A percentile compares a stretch with the other conserved stretches of the same genome.
Evolutionary conservation across 2,113 vertebrate species (phyloP).

Genomic region (Oncorhynchus clarkii): DNA sequence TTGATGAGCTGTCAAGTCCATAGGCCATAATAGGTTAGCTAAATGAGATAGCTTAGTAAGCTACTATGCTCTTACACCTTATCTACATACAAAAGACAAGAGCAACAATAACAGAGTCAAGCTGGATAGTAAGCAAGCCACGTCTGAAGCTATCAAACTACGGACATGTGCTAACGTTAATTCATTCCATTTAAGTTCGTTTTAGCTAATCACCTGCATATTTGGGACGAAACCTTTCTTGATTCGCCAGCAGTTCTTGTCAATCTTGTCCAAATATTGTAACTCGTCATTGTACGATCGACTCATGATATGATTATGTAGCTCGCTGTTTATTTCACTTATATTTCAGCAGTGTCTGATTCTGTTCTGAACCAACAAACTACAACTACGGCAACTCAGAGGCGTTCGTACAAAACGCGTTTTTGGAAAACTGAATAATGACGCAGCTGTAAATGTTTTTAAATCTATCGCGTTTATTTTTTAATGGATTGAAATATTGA

Average conservation of each 20-base stretch:
- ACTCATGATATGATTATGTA: slow-evolving; percentile 75
- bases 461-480: too few species aligned
- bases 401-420: too few species aligned
- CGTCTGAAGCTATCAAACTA: not conserved
- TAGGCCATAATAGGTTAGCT: not conserved
- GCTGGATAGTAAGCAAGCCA: not conserved
- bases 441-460: too few species aligned
- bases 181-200: not conserved
- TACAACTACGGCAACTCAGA: too few species aligned
- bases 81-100: too few species aligned
- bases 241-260: slow-evolving; percentile 89
- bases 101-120: too few species aligned
- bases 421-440: too few species aligned
- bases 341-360: not conserved
- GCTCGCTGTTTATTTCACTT: not conserved
- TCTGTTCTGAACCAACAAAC: too few species aligned
- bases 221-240: slow-evolving; percentile 97
- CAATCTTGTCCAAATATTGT: slow-evolving; percentile 89
- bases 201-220: slow-evolving; percentile 81
- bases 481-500: too few species aligned
- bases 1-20: not conserved
- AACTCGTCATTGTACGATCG: slow-evolving; percentile 95
- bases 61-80: not conserved
- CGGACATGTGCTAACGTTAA: slow-evolving; percentile 16
- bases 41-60: not conserved